phyloP scores from a whole-genome alignment of 92 coral and sea anemone genomes.

The Plumapathes pennacea region DNA sequence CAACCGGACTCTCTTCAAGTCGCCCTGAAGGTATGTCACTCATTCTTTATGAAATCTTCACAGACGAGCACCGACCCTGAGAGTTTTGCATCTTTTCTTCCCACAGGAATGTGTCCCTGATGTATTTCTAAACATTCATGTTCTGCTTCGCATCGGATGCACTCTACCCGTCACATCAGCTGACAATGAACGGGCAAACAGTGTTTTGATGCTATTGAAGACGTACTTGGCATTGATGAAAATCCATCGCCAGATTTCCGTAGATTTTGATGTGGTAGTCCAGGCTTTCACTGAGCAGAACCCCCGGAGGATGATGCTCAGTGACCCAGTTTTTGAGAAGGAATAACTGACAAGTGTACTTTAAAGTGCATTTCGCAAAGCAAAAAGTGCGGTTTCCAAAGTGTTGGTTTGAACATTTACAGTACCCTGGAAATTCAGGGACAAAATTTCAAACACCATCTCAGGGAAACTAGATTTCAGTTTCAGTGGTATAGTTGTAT shows the following conservation, averaged over 20 bases:
- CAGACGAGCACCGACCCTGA: not conserved
- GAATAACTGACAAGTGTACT: too few relatives aligned
- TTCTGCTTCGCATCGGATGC: constrained; percentile 27
- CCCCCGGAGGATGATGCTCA: constrained; percentile 9
- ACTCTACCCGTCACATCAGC: constrained; percentile 32
- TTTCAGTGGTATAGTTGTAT: too few relatives aligned
- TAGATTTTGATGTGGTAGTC: constrained; percentile 17
- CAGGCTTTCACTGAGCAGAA: constrained; percentile 7
- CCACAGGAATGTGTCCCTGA: constrained; percentile 36
- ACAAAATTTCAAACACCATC: too few relatives aligned
- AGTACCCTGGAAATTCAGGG: too few relatives aligned
- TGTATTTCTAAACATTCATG: constrained; percentile 20
- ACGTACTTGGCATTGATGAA: constrained; percentile 28
- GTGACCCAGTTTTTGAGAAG: constrained; percentile 3
- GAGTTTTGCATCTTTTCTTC: constrained; percentile 8
- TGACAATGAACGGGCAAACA: constrained; percentile 35
- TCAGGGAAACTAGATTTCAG: too few relatives aligned
- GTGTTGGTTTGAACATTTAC: too few relatives aligned
- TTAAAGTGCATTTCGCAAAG: too few relatives aligned
- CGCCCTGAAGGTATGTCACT: constrained; percentile 19
- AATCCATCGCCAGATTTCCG: constrained; percentile 18
- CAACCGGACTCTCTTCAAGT: constrained; percentile 32
- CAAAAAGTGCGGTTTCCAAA: too few relatives aligned
- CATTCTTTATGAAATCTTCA: too few relatives aligned
- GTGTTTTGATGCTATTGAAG: constrained; percentile 16